Evolutionary conservation across 1,140 invertebrate species (phyloP).

Genomic region (Calephelis nemesis): DNA sequence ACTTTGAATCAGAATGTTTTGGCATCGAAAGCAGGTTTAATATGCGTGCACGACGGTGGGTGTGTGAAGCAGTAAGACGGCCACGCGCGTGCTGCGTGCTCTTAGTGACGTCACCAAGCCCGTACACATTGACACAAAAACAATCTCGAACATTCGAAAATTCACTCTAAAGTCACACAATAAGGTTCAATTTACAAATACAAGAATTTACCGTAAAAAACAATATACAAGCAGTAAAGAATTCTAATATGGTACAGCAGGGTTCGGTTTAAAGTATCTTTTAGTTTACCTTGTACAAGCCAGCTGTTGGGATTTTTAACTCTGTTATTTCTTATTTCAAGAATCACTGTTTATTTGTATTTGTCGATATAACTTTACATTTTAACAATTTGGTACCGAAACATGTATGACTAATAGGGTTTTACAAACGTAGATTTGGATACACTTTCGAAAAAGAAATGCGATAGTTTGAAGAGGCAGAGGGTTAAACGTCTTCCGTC

Average conservation of each 20-base stretch:
- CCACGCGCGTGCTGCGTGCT: slow-evolving; percentile 50
- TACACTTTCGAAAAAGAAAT: no score
- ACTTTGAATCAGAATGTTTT: slow-evolving; percentile 19
- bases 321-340: slow-evolving; percentile 18
- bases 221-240: background rate
- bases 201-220: background rate
- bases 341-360: slow-evolving; percentile 13
- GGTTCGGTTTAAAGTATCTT: background rate
- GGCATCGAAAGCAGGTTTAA: slow-evolving; percentile 19
- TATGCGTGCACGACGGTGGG: slow-evolving; percentile 43
- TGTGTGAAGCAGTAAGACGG: slow-evolving; percentile 33
- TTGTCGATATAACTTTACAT: background rate
- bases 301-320: slow-evolving; percentile 18
- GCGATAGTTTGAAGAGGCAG: no score
- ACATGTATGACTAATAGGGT: background rate
- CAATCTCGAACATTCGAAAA: background rate
- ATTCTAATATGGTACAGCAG: background rate
- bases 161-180: background rate
- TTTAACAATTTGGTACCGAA: background rate
- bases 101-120: slow-evolving; percentile 57
- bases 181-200: slow-evolving; percentile 9
- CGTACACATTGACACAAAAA: slow-evolving; percentile 38
- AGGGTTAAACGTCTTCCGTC: no score
- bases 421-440: no score
- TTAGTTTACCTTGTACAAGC: slow-evolving; percentile 12